phyloP scores from a whole-genome alignment of 2,888 invertebrate genomes.

The Plusia festucae region DNA sequence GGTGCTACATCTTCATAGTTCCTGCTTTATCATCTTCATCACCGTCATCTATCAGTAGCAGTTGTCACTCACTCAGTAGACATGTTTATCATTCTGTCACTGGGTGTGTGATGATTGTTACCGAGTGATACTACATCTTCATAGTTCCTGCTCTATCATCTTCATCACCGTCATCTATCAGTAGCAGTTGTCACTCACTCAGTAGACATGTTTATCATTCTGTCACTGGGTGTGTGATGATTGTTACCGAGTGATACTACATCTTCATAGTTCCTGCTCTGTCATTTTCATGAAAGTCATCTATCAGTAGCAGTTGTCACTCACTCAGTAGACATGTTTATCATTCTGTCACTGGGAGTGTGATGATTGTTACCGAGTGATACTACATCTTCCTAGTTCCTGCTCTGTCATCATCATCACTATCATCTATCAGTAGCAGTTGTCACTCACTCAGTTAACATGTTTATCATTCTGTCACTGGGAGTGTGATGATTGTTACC shows the following conservation, averaged over 20 bases:
- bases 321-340: no score
- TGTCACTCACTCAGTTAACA: conserved; percentile 15
- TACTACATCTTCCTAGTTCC: conserved; percentile 6
- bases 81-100: no score
- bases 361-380: conserved; percentile 49
- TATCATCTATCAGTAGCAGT: not conserved
- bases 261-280: not conserved
- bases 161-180: conserved; percentile 4
- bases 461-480: conserved; percentile 30
- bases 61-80: no score
- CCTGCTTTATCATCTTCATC: not conserved
- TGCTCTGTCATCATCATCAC: not conserved
- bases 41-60: not conserved
- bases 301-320: no score
- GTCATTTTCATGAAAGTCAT: no score
- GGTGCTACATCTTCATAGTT: no score
- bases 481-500: conserved; percentile 16
- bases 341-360: not conserved
- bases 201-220: conserved; percentile 51
- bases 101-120: conserved; percentile 10
- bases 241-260: conserved; percentile 28
- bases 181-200: conserved; percentile 38
- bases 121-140: conserved; percentile 6
- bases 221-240: conserved; percentile 61
- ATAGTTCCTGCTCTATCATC: not conserved